These are phyloP conservation scores for Peromyscus eremicus DNA, from an alignment of 2,797 vertebrate species.

Conservation along the genomic window DNA sequence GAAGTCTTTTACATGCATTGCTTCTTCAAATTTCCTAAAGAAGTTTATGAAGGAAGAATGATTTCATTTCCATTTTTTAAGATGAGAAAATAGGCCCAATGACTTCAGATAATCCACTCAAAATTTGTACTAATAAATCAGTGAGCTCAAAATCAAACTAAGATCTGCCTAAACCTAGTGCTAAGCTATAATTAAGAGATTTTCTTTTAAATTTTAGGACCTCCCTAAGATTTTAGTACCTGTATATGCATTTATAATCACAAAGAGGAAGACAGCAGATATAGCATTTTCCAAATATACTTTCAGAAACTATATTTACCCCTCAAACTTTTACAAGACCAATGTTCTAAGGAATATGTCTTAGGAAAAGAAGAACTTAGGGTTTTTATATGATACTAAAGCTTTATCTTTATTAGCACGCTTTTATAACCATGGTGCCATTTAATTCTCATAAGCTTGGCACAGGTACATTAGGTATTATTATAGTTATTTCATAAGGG, in stretches of 20 bases:
- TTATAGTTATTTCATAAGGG: slow-evolving; percentile 54
- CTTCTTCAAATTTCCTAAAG: slow-evolving; percentile 14
- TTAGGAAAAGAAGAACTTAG: slow-evolving; percentile 43
- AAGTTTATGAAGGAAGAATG: slow-evolving; percentile 21
- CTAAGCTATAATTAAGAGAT: not conserved
- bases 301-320: slow-evolving; percentile 13
- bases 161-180: not conserved
- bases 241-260: slow-evolving; percentile 37
- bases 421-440: slow-evolving; percentile 60
- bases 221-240: slow-evolving; percentile 14
- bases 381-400: slow-evolving; percentile 55
- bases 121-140: not conserved
- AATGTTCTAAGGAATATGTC: slow-evolving; percentile 51
- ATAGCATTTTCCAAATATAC: slow-evolving; percentile 31
- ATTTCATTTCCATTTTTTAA: slow-evolving; percentile 19
- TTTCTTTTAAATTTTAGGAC: not conserved
- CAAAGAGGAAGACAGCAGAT: slow-evolving; percentile 20
- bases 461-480: slow-evolving; percentile 73
- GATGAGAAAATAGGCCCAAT: not conserved
- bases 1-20: not conserved
- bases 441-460: slow-evolving; percentile 71
- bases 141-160: not conserved
- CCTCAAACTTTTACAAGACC: not conserved
- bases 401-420: slow-evolving; percentile 74
- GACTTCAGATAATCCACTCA: not conserved